Percentiles rank a stretch among this genome's conserved stretches.
phyloP scores from a whole-genome alignment of 53 echinoderm and acorn worm genomes.

The Mesocentrotus franciscanus region DNA sequence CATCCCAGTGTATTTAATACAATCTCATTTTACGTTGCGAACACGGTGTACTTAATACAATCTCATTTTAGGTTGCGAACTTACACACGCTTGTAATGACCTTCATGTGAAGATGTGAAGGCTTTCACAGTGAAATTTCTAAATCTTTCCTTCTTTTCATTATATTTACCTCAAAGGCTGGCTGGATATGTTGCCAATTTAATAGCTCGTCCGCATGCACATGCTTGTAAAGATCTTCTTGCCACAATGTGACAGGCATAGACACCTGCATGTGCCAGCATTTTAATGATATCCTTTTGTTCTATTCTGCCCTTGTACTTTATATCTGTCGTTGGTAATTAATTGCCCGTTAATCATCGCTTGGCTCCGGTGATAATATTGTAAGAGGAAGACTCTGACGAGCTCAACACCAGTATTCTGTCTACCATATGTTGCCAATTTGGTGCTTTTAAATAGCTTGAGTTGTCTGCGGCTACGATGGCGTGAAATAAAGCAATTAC shows the following conservation, averaged over 20 bases:
- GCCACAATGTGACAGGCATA: background rate
- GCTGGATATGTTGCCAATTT: background rate
- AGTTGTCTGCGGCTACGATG: background rate
- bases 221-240: background rate
- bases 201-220: background rate
- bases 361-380: background rate
- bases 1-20: too few relatives aligned
- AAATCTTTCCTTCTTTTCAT: background rate
- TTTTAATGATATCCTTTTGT: constrained; percentile 4
- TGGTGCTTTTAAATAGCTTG: background rate
- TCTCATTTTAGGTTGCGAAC: background rate
- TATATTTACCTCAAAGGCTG: background rate
- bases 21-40: background rate
- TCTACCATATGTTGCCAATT: constrained; percentile 11
- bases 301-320: background rate
- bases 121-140: background rate
- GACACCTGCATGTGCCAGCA: background rate
- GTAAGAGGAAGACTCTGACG: background rate
- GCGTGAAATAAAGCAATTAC: background rate
- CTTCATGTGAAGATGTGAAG: background rate
- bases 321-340: constrained; percentile 21
- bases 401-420: background rate
- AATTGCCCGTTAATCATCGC: constrained; percentile 15
- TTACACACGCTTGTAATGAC: background rate
- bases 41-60: too few relatives aligned